phyloP scores from a whole-genome alignment of 2,113 vertebrate genomes.

The Poeciliopsis occidentalis region DNA sequence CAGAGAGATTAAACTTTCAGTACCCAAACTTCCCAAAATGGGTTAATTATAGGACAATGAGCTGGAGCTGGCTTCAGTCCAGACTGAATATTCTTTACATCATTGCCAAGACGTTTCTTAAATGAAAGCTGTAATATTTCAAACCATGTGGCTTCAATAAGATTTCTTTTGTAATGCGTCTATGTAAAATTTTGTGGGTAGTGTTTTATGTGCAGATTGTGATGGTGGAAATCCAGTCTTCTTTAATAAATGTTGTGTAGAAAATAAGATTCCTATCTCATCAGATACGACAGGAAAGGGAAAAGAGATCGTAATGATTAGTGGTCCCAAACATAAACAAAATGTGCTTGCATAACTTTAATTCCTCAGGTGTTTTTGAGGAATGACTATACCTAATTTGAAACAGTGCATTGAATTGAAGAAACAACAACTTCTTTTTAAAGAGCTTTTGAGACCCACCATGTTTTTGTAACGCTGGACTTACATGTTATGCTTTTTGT shows the following conservation, averaged over 20 bases:
- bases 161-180: conserved; percentile 16
- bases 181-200: neutral
- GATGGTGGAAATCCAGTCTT: conserved; percentile 9
- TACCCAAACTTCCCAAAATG: neutral
- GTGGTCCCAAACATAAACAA: conserved; percentile 14
- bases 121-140: conserved; percentile 9
- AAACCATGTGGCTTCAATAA: conserved; percentile 20
- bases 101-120: neutral
- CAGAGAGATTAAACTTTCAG: neutral
- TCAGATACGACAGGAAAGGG: conserved; percentile 45
- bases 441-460: neutral
- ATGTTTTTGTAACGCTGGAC: neutral
- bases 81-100: neutral
- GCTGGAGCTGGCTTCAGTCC: neutral
- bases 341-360: neutral
- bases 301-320: conserved; percentile 20
- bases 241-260: neutral
- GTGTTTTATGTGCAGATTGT: conserved; percentile 14
- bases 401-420: neutral
- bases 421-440: neutral
- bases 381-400: neutral
- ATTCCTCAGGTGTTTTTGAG: neutral
- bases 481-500: conserved; percentile 9
- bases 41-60: neutral
- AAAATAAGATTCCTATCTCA: conserved; percentile 40